These are phyloP conservation scores for Ctenochaetus hawaiiensis DNA, from an alignment of 2,797 vertebrate species.

Conservation along the genomic window DNA sequence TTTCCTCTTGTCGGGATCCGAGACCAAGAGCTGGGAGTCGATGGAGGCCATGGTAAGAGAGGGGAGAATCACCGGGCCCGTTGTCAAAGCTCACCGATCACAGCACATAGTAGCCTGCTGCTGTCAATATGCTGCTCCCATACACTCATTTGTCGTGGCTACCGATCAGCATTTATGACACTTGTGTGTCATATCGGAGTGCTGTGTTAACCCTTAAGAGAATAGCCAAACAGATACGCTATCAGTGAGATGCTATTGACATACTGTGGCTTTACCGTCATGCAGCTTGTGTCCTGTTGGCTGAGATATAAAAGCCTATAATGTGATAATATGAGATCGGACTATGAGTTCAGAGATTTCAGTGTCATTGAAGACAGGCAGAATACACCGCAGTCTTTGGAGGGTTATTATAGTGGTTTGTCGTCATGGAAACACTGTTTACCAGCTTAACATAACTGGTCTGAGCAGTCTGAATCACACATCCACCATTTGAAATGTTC, in stretches of 20 bases:
- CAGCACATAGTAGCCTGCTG: not conserved
- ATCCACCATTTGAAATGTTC: not conserved
- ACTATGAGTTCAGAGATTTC: not conserved
- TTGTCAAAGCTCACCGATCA: not conserved
- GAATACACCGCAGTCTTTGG: not conserved
- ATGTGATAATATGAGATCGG: not conserved
- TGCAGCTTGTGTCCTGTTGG: not conserved
- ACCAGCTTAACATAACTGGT: not conserved
- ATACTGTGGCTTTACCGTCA: not conserved
- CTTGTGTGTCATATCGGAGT: not conserved
- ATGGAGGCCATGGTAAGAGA: constrained; percentile 94
- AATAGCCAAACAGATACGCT: not conserved
- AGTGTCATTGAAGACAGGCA: constrained; percentile 7
- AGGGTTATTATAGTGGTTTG: constrained; percentile 8
- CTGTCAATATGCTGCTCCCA: not conserved
- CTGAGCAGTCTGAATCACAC: not conserved
- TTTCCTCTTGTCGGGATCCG: constrained; percentile 91
- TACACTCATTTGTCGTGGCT: not conserved
- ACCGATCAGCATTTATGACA: not conserved
- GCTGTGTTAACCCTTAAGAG: not conserved
- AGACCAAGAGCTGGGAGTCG: constrained; percentile 92
- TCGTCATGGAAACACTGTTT: constrained; percentile 51
- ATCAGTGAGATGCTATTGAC: not conserved
- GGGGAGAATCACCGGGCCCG: constrained; percentile 32
- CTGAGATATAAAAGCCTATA: not conserved